Evolutionary conservation across 1,140 invertebrate species (phyloP).

Genomic region (Megathymus violae): DNA sequence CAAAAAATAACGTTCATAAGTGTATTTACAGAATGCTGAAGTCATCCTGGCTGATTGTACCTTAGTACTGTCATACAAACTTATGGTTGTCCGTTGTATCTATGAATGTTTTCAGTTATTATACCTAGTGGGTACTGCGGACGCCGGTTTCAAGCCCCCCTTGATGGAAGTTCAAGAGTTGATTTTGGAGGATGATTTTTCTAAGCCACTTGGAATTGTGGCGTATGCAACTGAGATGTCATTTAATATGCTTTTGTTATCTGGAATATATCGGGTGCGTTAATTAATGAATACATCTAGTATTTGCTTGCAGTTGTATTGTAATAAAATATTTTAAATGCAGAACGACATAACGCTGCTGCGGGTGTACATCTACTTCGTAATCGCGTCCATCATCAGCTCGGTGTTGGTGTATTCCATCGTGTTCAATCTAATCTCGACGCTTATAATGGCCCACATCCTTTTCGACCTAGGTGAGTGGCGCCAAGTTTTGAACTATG

Average conservation of each 20-base stretch:
- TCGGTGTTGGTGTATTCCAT: slow-evolving; percentile 60
- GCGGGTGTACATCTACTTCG: slow-evolving; percentile 51
- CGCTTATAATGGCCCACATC: slow-evolving; percentile 46
- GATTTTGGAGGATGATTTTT: slow-evolving; percentile 48
- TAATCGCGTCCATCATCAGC: slow-evolving; percentile 42
- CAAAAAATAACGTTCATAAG: too few relatives aligned
- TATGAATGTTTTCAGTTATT: slow-evolving; percentile 48
- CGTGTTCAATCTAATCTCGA: slow-evolving; percentile 49
- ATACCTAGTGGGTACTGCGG: slow-evolving; percentile 49
- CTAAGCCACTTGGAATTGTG: slow-evolving; percentile 49
- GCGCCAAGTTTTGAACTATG: too few relatives aligned
- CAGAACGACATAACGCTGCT: slow-evolving; percentile 54
- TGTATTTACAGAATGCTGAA: too few relatives aligned
- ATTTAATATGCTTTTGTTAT: slow-evolving; percentile 51
- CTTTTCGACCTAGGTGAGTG: slow-evolving; percentile 52
- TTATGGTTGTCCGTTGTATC: too few relatives aligned
- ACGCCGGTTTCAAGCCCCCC: slow-evolving; percentile 49
- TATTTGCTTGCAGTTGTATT: too few relatives aligned
- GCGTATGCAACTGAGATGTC: slow-evolving; percentile 50
- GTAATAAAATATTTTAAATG: too few relatives aligned
- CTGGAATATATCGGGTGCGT: slow-evolving; percentile 55
- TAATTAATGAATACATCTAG: too few relatives aligned
- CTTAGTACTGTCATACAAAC: too few relatives aligned
- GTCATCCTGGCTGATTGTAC: too few relatives aligned
- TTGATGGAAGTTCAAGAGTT: slow-evolving; percentile 49